A percentile compares a stretch with the other conserved stretches of the same genome.
phyloP scores from a whole-genome alignment of 2,797 vertebrate species.

The Tarsius wallacei region DNA sequence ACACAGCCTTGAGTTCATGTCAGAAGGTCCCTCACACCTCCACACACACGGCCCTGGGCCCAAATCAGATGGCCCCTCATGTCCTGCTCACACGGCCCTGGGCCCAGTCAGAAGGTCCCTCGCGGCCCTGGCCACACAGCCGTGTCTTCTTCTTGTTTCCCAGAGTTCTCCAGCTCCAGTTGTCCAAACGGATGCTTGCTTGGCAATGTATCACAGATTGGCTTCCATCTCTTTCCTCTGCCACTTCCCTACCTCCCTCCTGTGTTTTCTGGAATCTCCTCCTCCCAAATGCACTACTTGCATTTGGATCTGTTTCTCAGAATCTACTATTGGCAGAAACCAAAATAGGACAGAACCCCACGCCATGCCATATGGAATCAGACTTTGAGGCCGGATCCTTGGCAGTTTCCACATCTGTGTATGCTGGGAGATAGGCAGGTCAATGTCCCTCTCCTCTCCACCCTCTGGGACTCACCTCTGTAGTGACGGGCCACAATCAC shows the following conservation, averaged over 20 bases:
- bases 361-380: too few relatives aligned
- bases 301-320: background rate
- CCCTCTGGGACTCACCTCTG: conserved; percentile 71
- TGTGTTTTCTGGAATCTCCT: background rate
- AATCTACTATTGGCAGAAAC: background rate
- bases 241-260: rapidly evolving
- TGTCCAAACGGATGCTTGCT: rapidly evolving
- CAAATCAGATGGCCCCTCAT: too few relatives aligned
- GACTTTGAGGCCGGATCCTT: background rate
- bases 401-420: background rate
- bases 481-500: conserved; percentile 57
- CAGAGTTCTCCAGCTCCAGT: background rate
- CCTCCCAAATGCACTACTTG: background rate
- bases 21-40: rapidly evolving
- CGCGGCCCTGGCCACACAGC: background rate
- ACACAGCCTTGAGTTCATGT: background rate
- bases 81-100: background rate
- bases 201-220: rapidly evolving
- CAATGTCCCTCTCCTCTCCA: background rate
- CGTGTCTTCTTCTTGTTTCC: background rate
- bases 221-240: background rate
- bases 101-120: too few relatives aligned
- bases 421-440: too few relatives aligned
- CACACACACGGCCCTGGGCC: too few relatives aligned
- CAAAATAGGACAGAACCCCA: too few relatives aligned